These are phyloP conservation scores for Agrilus cyanescens DNA, from an alignment of 2,888 invertebrate species.

Conservation along the genomic window DNA sequence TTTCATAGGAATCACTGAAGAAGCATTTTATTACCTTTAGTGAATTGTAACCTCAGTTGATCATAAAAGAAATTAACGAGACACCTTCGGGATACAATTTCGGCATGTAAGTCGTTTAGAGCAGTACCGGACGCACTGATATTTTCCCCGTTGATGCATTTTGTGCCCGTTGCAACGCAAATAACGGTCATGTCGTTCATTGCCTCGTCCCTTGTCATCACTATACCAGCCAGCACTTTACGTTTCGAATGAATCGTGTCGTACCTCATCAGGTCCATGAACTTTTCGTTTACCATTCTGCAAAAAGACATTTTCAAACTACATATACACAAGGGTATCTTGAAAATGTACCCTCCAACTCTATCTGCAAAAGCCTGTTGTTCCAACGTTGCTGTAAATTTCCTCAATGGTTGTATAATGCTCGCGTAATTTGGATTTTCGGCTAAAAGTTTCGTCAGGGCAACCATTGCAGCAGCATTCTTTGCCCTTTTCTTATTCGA, in stretches of 20 bases:
- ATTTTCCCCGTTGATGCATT: constrained; percentile 88
- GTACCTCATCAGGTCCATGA: constrained; percentile 61
- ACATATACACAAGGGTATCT: no score
- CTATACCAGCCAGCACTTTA: constrained; percentile 93
- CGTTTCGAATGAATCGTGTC: constrained; percentile 66
- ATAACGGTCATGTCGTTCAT: constrained; percentile 45
- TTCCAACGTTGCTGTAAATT: constrained; percentile 21
- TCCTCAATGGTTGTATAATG: constrained; percentile 14
- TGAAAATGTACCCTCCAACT: constrained; percentile 45
- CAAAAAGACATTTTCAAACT: no score
- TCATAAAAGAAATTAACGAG: constrained; percentile 68
- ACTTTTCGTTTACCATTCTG: constrained; percentile 43
- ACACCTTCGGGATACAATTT: constrained; percentile 80
- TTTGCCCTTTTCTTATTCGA: constrained; percentile 89
- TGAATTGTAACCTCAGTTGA: constrained; percentile 55
- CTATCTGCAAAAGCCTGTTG: constrained; percentile 68
- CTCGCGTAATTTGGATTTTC: constrained; percentile 22
- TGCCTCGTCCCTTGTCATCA: constrained; percentile 57
- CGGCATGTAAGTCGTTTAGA: constrained; percentile 94
- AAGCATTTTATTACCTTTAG: constrained; percentile 34
- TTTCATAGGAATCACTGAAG: no score
- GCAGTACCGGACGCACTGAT: constrained; percentile 78
- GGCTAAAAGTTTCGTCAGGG: constrained; percentile 47
- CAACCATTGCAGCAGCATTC: constrained; percentile 75
- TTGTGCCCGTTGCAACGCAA: constrained; percentile 81